Conservation (phyloP, 2,113 vertebrate genomes). For the Actenoides hombroni region DNA sequence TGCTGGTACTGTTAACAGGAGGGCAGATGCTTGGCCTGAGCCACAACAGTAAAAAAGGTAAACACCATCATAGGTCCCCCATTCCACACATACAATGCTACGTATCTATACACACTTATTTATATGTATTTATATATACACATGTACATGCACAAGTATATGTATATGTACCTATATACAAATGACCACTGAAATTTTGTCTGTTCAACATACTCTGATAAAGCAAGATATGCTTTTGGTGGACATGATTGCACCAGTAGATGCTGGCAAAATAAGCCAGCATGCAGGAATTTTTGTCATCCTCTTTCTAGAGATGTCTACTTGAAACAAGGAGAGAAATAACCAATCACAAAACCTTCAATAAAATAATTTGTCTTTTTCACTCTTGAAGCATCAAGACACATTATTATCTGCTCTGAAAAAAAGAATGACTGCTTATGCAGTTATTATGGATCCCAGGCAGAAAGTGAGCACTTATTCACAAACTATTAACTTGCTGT, state of each 20-base stretch:
- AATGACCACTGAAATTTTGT: neutral
- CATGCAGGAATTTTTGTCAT: neutral
- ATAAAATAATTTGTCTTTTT: neutral
- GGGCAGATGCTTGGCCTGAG: neutral
- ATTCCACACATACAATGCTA: neutral
- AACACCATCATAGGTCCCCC: neutral
- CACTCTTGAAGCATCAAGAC: neutral
- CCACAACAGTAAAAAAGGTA: neutral
- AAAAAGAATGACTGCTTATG: neutral
- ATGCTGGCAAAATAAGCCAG: neutral
- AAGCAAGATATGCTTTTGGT: neutral
- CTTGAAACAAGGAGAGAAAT: neutral
- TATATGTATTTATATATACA: neutral
- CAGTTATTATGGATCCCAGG: neutral
- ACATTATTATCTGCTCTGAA: neutral
- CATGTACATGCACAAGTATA: neutral
- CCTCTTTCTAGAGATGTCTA: neutral
- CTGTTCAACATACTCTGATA: neutral
- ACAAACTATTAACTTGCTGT: neutral
- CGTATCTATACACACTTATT: neutral
- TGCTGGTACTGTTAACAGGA: neutral
- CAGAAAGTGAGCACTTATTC: neutral
- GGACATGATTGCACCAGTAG: neutral
- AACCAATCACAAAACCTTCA: accelerated
- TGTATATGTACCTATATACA: accelerated